Base-by-base conservation (phyloP, 2,888 invertebrate genomes). In the Aporophyla lueneburgensis region DNA sequence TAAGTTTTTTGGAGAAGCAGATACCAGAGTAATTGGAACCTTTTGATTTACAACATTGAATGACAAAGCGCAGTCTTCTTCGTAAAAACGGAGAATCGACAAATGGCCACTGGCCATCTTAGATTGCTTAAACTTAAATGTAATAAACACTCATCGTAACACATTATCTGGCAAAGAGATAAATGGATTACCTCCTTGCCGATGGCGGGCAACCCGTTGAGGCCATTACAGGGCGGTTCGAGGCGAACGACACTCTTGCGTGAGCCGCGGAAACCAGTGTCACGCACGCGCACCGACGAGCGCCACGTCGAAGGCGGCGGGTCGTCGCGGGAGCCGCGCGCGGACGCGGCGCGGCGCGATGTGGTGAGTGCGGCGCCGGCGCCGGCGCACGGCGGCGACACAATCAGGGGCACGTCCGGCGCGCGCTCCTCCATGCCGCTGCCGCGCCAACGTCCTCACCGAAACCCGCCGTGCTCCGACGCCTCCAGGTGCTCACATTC, bases 171-270 rank as follows among this genome's bases (percentile, higher is more conserved):
- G 93, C 93, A 92, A 89, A 89, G 92, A 93, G 93, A 92, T 91
- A 91, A 89, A 90, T 91, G 91, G 90, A 92, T 96, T 96, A 97
- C 97, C 97, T 97, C 96, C 95, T 97, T 97, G 95, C 97, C 97
- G 94, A 97, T 97, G 94, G 95, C 95, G 87, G 94, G 96, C 90
- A 97, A 93, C 91, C 96, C 97, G 93, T 97, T 97, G 96, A 97
- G 96, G 87, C 97, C 97, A 93, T 97, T 97, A 95, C 97, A 97
- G 85, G 97, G 97, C 59, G 97, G 97, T 95, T 97, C 97, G 87
- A 97, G 96, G 91, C 97, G 97, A 86, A 97, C 97, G 88, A 97
- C 95, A 92, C 97, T 97, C 92, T 97, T 97, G 91, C 97, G 96
- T 87, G 97, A 97, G 91, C 97, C 97, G 86, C 97, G 97, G 93